Conservation (phyloP, 2,797 vertebrate species). For the Ambastaia sidthimunki region DNA sequence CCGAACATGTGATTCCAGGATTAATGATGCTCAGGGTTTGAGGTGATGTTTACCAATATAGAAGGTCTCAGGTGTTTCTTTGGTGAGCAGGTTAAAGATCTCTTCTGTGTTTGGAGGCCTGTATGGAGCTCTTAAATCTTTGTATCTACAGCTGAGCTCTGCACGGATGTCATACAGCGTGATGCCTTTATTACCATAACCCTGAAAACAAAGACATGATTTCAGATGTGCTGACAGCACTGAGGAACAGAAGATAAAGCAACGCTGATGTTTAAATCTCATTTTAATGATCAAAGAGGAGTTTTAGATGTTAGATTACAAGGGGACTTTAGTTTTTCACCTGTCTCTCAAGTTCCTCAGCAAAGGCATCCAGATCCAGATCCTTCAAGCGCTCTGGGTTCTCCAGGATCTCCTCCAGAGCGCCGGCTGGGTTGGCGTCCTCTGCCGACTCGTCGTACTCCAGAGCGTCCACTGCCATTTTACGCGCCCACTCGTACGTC, state of each 20-base stretch:
- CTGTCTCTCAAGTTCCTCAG: constrained; percentile 98
- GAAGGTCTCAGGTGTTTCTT: constrained; percentile 98
- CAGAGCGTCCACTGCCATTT: constrained; percentile 98
- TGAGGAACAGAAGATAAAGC: too few relatives aligned
- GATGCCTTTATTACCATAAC: constrained; percentile 67
- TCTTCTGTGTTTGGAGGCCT: constrained; percentile 95
- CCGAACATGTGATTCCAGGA: background rate
- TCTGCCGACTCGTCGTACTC: constrained; percentile 98
- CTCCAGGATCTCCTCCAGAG: constrained; percentile 96
- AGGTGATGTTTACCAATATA: constrained; percentile 86
- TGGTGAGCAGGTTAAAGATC: constrained; percentile 97
- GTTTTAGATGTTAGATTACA: too few relatives aligned
- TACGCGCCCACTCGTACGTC: constrained; percentile 98
- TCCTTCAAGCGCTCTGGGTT: constrained; percentile 98
- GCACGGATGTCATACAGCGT: constrained; percentile 98
- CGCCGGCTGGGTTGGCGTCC: constrained; percentile 97
- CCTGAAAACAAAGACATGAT: too few relatives aligned
- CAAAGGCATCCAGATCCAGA: constrained; percentile 96
- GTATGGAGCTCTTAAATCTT: constrained; percentile 92
- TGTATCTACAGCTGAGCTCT: constrained; percentile 97
- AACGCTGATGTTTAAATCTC: too few relatives aligned
- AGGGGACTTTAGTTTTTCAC: constrained; percentile 68
- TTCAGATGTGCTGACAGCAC: too few relatives aligned
- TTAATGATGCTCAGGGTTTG: background rate
- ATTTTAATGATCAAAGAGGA: too few relatives aligned